Base-by-base conservation (phyloP, 2,797 vertebrate species). In the Betta splendens region DNA sequence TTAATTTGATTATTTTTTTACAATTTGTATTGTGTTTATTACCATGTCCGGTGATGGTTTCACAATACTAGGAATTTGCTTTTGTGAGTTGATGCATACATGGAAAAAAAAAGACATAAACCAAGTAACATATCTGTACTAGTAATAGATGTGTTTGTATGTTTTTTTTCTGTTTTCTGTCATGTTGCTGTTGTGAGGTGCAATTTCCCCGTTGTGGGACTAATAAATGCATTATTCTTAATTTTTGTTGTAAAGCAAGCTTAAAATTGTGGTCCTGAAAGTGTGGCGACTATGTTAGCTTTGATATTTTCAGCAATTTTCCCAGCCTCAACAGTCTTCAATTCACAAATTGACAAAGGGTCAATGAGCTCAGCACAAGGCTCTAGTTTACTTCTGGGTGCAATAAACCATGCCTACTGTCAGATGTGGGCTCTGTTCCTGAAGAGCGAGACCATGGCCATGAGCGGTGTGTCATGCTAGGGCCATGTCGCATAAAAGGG, bases 351-450 rank as follows among this genome's bases (percentile, higher is more conserved):
- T 22, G n/a, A n/a, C n/a, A 57, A 37, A 42, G 9, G 10, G 8
- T 35, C 39, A 35, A 21, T 46, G 17, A 56, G 16, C 8, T 35
- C 15, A 42, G 8, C 35, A 40, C 39, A 49, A 39, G 10, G 45
- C 8, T 57, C 12, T 8, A 49, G 49, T 50, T 38, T 43, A 15
- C 38, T 50, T 8, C 17, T 46, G 31, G 1, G 12, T 29, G 9
- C 13, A 52, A 20, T n/a, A 46, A 50, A 47, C 12, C 43, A 17
- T 29, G 16, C 16, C 40, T 44, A 45, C 16, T 61, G 23, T 68
- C 44, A 20, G 47, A 69, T 28, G 33, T 21, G 12, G 21, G 32
- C 10, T 7, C 2, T 36, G 2, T 45, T 64, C 22, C 46, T 32
- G 25, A 13, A 45, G 35, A 57, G 63, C 29, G 2, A 23, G 43